Conservation (phyloP, 2,797 vertebrate genomes). For the Sebastes itinus region DNA sequence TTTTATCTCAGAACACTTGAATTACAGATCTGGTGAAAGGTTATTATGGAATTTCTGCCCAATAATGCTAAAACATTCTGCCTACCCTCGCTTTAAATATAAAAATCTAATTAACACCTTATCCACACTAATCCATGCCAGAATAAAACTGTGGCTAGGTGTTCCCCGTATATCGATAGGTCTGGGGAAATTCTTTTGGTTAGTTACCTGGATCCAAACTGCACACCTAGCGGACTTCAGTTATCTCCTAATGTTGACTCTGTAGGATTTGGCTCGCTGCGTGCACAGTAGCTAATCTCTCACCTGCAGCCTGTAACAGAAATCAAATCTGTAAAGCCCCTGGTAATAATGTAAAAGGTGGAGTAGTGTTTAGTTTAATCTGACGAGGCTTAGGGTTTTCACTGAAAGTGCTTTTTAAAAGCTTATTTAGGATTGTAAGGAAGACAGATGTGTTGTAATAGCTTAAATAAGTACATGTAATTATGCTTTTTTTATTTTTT, state of each 20-base stretch:
- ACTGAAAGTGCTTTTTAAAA: constrained; percentile 27
- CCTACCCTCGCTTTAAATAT: no score
- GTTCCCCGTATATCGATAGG: not conserved
- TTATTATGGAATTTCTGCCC: no score
- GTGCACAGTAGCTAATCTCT: constrained; percentile 35
- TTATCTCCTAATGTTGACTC: constrained; percentile 14
- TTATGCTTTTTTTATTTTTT: not conserved
- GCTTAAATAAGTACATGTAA: not conserved
- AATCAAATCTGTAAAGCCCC: constrained; percentile 31
- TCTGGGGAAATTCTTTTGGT: not conserved
- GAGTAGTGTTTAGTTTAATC: constrained; percentile 33
- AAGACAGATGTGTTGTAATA: not conserved
- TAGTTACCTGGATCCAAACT: not conserved
- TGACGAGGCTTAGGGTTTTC: not conserved
- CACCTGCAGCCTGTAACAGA: constrained; percentile 33
- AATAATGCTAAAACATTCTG: no score
- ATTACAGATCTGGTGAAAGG: no score
- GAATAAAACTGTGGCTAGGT: not conserved
- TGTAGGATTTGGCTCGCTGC: constrained; percentile 7
- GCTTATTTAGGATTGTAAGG: not conserved
- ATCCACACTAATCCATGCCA: not conserved
- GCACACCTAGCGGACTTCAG: not conserved
- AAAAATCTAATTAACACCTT: not conserved
- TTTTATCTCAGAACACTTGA: no score
- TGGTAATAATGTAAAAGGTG: constrained; percentile 5